These are phyloP conservation scores for Rhipidura dahli DNA, from an alignment of 2,113 vertebrate genomes.

Conservation along the genomic window DNA sequence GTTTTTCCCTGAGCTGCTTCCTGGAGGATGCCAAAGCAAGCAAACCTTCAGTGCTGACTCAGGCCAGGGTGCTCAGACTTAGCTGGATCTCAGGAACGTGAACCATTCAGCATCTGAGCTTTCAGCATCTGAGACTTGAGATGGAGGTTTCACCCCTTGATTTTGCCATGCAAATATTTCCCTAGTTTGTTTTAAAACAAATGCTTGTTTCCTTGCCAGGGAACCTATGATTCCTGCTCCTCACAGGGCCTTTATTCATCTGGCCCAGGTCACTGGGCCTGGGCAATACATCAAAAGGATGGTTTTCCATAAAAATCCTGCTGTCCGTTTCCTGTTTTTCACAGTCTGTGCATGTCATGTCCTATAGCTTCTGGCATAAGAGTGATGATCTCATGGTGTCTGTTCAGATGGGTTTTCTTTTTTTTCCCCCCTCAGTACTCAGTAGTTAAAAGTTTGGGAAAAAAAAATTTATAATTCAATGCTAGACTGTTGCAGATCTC, in stretches of 20 bases:
- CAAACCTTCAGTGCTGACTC: neutral
- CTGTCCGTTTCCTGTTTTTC: neutral
- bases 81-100: neutral
- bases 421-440: neutral
- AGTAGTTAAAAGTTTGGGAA: neutral
- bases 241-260: neutral
- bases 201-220: neutral
- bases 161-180: neutral
- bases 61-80: neutral
- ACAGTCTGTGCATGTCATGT: neutral
- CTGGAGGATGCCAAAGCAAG: neutral
- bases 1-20: neutral
- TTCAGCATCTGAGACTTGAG: neutral
- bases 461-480: neutral
- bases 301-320: neutral
- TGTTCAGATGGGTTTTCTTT: neutral
- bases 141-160: neutral
- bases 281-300: neutral
- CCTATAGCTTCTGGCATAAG: neutral
- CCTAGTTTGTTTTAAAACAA: neutral
- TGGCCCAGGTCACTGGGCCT: neutral
- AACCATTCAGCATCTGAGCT: neutral
- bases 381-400: neutral
- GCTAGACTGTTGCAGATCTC: neutral
- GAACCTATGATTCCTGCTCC: neutral